Conservation (phyloP, 1,140 invertebrate genomes). For the Drosophila nebulosa region DNA sequence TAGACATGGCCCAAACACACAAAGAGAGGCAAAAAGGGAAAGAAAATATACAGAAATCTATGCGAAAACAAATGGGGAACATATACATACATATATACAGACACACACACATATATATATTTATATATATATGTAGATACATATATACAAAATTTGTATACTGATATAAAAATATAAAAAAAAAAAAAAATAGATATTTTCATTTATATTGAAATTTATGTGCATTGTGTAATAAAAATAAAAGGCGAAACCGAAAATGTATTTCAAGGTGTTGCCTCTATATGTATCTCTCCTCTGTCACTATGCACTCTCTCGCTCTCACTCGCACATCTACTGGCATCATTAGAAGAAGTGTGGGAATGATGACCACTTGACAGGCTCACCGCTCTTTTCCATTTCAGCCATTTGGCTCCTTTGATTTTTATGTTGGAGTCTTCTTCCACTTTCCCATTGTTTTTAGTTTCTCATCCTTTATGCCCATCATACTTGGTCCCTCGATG, state of each 20-base stretch:
- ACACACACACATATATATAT: constrained; percentile 1
- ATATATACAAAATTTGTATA: constrained; percentile 22
- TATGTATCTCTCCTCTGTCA: background rate
- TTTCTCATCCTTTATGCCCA: background rate
- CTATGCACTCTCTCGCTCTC: background rate
- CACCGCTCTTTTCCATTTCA: background rate
- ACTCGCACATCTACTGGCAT: background rate
- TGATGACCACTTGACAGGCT: constrained; percentile 54
- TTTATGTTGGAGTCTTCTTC: constrained; percentile 12
- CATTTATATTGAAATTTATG: constrained; percentile 50
- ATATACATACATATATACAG: constrained; percentile 11
- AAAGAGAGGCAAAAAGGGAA: background rate
- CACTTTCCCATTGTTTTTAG: constrained; percentile 25
- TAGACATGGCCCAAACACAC: background rate
- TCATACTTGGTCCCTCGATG: constrained; percentile 2
- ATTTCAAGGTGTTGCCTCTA: constrained; percentile 29
- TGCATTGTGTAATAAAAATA: constrained; percentile 48
- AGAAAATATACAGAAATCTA: background rate
- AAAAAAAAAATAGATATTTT: constrained; percentile 29
- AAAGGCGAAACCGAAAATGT: constrained; percentile 5
- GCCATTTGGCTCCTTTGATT: constrained; percentile 23
- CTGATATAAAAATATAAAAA: constrained; percentile 33
- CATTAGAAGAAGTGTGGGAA: constrained; percentile 20
- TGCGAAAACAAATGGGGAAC: constrained; percentile 1
- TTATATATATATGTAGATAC: constrained; percentile 8